phyloP scores from a whole-genome alignment of 2,797 vertebrate genomes.

The Scolopax bukidnonensis region DNA sequence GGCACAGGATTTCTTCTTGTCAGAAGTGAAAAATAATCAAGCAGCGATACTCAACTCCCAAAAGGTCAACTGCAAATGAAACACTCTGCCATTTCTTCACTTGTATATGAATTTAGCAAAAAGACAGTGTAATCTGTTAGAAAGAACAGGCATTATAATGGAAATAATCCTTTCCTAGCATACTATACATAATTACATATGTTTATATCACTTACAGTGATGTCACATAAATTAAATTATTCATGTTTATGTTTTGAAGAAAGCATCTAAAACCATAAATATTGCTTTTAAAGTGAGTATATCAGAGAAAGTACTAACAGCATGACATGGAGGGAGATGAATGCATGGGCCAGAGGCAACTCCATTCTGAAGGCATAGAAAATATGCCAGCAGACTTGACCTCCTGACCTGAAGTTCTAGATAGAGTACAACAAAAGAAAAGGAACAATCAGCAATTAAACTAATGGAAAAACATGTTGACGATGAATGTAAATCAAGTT shows the following conservation, averaged over 20 bases:
- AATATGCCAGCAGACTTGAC: conserved; percentile 20
- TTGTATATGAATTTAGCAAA: neutral
- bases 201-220: neutral
- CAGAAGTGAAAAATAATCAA: conserved; percentile 16
- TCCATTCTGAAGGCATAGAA: neutral
- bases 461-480: neutral
- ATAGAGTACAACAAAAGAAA: conserved; percentile 21
- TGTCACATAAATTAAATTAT: neutral
- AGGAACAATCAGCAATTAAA: conserved; percentile 37
- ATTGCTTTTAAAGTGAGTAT: neutral
- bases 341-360: neutral
- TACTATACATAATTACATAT: neutral
- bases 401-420: conserved; percentile 41
- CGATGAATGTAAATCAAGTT: neutral
- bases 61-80: neutral
- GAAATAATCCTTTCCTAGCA: neutral
- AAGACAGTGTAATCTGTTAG: neutral
- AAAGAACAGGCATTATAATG: neutral
- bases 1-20: neutral
- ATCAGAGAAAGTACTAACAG: neutral
- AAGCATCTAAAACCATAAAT: neutral
- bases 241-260: conserved; percentile 11
- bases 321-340: neutral
- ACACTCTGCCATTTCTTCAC: neutral
- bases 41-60: neutral